phyloP scores from a whole-genome alignment of 2,888 invertebrate genomes.

The Calameuta filiformis region DNA sequence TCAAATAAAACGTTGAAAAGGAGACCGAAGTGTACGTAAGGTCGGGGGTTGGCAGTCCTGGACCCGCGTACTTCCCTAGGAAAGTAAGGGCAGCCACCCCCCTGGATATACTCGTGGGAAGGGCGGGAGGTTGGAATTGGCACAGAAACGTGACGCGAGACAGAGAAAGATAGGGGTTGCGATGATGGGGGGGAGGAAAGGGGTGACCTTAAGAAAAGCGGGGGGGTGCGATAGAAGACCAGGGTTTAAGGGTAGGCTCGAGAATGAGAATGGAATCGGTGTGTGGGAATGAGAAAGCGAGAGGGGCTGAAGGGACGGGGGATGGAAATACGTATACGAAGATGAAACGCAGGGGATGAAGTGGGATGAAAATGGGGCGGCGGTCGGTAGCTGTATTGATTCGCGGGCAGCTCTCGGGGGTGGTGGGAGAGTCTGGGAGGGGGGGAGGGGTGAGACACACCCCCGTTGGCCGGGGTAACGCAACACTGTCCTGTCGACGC shows the following conservation, averaged over 20 bases:
- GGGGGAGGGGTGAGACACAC: conserved; percentile 34
- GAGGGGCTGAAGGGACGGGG: conserved; percentile 23
- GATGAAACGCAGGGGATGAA: conserved; percentile 30
- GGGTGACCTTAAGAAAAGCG: neutral
- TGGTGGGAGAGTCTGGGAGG: neutral
- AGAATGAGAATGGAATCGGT: conserved; percentile 44
- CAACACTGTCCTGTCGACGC: conserved; percentile 38
- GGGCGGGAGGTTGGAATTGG: neutral
- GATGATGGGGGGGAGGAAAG: neutral
- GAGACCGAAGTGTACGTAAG: neutral
- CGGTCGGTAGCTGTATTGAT: conserved; percentile 64
- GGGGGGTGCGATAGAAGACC: neutral
- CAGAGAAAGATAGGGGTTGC: neutral
- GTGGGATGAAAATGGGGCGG: conserved; percentile 47
- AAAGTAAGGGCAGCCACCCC: neutral
- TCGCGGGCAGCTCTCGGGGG: conserved; percentile 51
- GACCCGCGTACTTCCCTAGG: conserved; percentile 6
- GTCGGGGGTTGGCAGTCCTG: conserved; percentile 20
- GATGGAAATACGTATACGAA: conserved; percentile 29
- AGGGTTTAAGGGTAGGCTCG: neutral
- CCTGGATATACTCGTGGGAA: neutral
- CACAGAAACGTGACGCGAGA: neutral
- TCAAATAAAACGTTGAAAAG: conserved; percentile 16
- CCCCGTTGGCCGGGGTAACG: conserved; percentile 50
- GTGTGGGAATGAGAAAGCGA: conserved; percentile 38